Conservation (phyloP, 2,888 invertebrate species). For the Rhodophaea formosa region DNA sequence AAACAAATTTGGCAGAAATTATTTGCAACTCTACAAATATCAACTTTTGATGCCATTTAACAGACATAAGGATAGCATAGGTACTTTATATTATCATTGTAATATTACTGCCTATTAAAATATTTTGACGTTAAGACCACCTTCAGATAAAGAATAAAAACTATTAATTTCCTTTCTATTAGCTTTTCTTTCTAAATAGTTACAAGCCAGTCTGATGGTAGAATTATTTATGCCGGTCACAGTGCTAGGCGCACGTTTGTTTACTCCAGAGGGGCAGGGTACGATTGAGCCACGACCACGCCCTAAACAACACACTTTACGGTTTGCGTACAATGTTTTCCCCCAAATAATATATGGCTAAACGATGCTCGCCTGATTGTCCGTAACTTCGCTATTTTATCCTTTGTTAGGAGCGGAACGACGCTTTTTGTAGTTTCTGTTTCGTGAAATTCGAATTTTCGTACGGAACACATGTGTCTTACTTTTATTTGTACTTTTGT, state of each 20-base stretch:
- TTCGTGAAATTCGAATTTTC: constrained; percentile 4
- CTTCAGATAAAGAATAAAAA: too few species aligned
- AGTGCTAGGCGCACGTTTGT: constrained; percentile 37
- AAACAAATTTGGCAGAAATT: too few species aligned
- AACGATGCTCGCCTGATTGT: constrained; percentile 20
- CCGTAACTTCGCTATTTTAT: constrained; percentile 19
- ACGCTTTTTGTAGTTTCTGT: constrained; percentile 11
- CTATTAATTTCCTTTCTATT: background rate
- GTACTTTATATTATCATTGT: too few species aligned
- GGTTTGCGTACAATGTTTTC: constrained; percentile 16
- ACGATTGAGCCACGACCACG: constrained; percentile 26
- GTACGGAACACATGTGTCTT: constrained; percentile 2
- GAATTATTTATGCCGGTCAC: constrained; percentile 24
- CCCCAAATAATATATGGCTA: constrained; percentile 19
- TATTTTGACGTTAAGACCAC: too few species aligned
- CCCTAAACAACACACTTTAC: constrained; percentile 31
- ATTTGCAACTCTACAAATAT: too few species aligned
- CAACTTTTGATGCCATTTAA: too few species aligned
- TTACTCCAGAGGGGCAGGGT: constrained; percentile 51
- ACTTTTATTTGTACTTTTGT: background rate
- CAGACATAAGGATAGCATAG: too few species aligned
- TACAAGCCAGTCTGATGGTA: background rate
- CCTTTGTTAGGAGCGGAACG: constrained; percentile 13
- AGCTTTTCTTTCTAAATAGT: background rate
- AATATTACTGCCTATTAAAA: too few species aligned